Percentiles rank a stretch among this genome's conserved stretches.
Conservation (phyloP, 1,140 invertebrate genomes). For the Philopotamus ludificatus region DNA sequence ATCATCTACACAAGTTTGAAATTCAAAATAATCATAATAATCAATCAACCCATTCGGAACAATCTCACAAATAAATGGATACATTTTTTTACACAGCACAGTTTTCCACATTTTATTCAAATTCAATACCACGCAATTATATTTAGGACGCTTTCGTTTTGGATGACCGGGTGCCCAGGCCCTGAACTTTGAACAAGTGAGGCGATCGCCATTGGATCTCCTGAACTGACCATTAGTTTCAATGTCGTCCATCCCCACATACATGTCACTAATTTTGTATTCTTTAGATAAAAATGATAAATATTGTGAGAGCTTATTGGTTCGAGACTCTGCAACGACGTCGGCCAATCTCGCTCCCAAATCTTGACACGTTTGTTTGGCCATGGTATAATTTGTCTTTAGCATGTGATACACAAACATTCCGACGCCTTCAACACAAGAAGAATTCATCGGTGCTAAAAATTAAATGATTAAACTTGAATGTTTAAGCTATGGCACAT, state of each 20-base stretch:
- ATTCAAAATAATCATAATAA: slow-evolving; percentile 30
- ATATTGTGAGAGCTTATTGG: slow-evolving; percentile 55
- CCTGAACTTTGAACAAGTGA: slow-evolving; percentile 61
- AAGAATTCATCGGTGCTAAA: slow-evolving; percentile 55
- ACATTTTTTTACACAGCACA: slow-evolving; percentile 52
- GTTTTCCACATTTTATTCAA: slow-evolving; percentile 58
- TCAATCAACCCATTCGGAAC: slow-evolving; percentile 50
- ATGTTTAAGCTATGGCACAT: too few relatives aligned
- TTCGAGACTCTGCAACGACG: slow-evolving; percentile 58
- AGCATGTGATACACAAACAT: slow-evolving; percentile 57
- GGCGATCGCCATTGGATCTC: slow-evolving; percentile 53
- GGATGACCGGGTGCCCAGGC: slow-evolving; percentile 68
- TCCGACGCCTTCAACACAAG: slow-evolving; percentile 60
- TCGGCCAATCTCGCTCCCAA: slow-evolving; percentile 60
- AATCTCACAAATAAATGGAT: slow-evolving; percentile 63
- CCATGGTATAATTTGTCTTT: slow-evolving; percentile 58
- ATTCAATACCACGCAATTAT: slow-evolving; percentile 60
- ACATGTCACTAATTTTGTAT: slow-evolving; percentile 49
- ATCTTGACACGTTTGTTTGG: slow-evolving; percentile 55
- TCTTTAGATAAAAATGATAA: slow-evolving; percentile 44
- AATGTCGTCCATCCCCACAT: slow-evolving; percentile 59
- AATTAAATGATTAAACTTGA: slow-evolving; percentile 37
- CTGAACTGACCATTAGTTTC: slow-evolving; percentile 47
- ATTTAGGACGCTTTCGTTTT: slow-evolving; percentile 45
- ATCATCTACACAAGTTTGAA: background rate